Percentiles rank a stretch among this genome's conserved stretches.
phyloP scores from a whole-genome alignment of 2,797 vertebrate genomes.

The Catamblyrhynchus diadema region DNA sequence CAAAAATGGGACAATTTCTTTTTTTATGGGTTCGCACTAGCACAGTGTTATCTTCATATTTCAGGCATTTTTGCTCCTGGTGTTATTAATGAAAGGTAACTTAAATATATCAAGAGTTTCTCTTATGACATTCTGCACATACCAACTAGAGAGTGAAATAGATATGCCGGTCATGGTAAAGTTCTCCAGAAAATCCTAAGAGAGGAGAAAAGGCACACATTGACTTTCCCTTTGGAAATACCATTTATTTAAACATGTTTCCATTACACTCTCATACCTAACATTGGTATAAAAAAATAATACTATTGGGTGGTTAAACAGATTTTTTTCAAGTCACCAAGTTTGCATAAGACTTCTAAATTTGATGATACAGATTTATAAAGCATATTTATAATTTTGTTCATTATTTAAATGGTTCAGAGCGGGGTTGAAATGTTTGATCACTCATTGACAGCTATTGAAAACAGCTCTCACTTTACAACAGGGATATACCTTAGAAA shows the following conservation, averaged over 20 bases:
- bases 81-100: not conserved
- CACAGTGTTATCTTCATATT: not conserved
- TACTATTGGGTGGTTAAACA: fast-evolving
- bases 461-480: not conserved
- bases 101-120: not conserved
- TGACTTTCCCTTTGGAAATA: not conserved
- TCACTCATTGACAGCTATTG: not conserved
- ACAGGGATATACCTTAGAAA: not conserved
- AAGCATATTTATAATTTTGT: not conserved
- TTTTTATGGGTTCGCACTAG: not conserved
- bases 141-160: not conserved
- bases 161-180: not conserved
- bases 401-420: not conserved
- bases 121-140: not conserved
- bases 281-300: not conserved
- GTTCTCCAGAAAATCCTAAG: not conserved
- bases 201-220: not conserved
- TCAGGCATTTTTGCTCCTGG: not conserved
- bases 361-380: not conserved
- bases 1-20: not conserved
- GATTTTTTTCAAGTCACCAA: not conserved
- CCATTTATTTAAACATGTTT: not conserved
- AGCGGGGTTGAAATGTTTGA: not conserved
- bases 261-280: not conserved
- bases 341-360: not conserved